Evolutionary conservation across 2,113 vertebrate species (phyloP).

Genomic region (Athene noctua): DNA sequence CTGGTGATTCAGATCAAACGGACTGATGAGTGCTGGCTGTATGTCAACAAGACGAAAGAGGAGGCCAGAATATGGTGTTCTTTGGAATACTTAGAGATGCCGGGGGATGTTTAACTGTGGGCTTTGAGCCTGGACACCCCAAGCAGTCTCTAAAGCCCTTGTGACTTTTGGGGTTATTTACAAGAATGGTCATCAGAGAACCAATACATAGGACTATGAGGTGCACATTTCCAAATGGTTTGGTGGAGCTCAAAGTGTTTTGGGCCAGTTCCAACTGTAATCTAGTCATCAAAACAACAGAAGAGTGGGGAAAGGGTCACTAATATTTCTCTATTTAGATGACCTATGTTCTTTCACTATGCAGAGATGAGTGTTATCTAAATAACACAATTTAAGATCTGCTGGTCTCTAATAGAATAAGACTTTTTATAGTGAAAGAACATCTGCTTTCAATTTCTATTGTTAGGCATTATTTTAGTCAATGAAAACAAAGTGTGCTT

Average conservation of each 20-base stretch:
- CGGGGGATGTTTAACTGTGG: background rate
- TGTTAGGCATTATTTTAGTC: conserved; percentile 16
- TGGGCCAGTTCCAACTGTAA: background rate
- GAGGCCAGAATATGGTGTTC: background rate
- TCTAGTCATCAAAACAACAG: background rate
- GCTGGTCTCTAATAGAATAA: background rate
- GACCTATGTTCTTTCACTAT: background rate
- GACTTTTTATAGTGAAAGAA: background rate
- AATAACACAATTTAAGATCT: background rate
- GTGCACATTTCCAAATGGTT: background rate
- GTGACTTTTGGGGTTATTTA: background rate
- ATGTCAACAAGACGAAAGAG: background rate
- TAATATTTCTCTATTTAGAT: background rate
- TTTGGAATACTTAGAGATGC: background rate
- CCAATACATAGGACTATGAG: background rate
- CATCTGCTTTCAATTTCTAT: conserved; percentile 26
- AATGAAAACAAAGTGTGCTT: conserved; percentile 18
- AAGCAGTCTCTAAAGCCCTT: background rate
- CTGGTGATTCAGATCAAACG: background rate
- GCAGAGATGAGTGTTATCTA: background rate
- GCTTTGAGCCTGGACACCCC: background rate
- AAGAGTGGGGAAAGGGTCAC: background rate
- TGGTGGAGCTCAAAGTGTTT: background rate
- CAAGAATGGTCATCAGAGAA: background rate
- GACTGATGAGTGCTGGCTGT: background rate